Percentiles rank a stretch among this genome's conserved stretches.
Conservation (phyloP, 92 coral and sea anemone genomes). For the Porites evermanni region DNA sequence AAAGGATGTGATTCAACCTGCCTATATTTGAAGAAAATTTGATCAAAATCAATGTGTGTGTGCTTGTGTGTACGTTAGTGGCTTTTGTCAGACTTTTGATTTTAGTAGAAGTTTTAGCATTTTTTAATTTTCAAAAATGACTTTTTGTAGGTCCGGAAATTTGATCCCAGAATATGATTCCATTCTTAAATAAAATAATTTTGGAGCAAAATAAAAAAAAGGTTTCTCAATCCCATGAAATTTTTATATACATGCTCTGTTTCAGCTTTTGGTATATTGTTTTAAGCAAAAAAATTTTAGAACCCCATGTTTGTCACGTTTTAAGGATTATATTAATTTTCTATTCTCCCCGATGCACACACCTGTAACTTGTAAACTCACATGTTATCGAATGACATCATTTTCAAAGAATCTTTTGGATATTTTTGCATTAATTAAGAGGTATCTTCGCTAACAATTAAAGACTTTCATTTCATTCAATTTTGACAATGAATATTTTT, state of each 20-base stretch:
- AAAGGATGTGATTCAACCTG: too few species aligned
- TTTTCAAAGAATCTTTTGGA: constrained; percentile 17
- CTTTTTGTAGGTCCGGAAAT: too few species aligned
- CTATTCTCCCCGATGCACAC: not conserved
- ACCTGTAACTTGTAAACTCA: not conserved
- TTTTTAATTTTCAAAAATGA: too few species aligned
- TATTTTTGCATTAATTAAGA: constrained; percentile 13
- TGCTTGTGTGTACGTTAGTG: too few species aligned
- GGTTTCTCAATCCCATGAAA: too few species aligned
- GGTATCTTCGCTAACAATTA: constrained; percentile 1
- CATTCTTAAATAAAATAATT: not conserved
- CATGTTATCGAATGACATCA: constrained; percentile 28
- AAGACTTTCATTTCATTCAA: constrained; percentile 1
- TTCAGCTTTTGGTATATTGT: not conserved
- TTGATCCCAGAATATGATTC: not conserved
- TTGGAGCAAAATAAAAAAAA: not conserved
- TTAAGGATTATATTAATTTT: not conserved
- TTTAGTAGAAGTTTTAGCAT: too few species aligned
- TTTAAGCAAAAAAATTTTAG: not conserved
- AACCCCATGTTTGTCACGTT: constrained; percentile 38
- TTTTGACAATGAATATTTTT: constrained; percentile 25
- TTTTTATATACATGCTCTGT: too few species aligned
- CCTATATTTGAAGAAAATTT: too few species aligned
- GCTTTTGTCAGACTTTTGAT: too few species aligned
- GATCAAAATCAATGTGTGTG: too few species aligned